Evolutionary conservation across 2,797 vertebrate genomes (phyloP), one percentile per base, ranked within the genome.

Genomic region (Sebastes vulpes): DNA sequence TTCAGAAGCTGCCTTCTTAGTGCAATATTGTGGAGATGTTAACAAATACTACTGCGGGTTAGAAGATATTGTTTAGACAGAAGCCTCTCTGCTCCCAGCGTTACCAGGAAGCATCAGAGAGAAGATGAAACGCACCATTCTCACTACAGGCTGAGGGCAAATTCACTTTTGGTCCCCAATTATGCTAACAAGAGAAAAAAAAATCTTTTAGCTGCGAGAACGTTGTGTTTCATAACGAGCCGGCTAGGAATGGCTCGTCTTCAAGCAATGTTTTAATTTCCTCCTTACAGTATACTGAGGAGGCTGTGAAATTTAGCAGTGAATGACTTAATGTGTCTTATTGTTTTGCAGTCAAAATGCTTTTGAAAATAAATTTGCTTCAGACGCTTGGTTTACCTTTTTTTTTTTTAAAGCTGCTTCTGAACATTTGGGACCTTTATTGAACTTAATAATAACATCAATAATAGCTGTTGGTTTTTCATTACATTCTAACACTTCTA

Each of bases 161-260:
- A 94, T 92, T 91, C 91, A 91, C 91, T 92, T 92, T 93, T 85
- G 86, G 87, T 93, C 80, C 77, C 93, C 92, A 95, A 95, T 96
- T 96, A 96, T 93, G 92, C 85, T 95, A 95, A 95, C 93, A 93
- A 95, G 93, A 92, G 82, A 66, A 85, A 84, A 91, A 90, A 90
- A 90, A 86, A 29, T 84, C 92, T 85, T 83, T 87, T 75, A 75
- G 81, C 90, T 87, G 72, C 65, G 64, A 91, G 86, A 90, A 72
- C 65, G 71, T 86, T 89, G 76, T 53, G 77, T 88, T 94, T 95
- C 85, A 83, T 91, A 94, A 93, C 58, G 74, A 93, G 90, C 86
- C 63, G 80, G 85, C 83, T 75, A 81, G 79, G 85, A 93, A 83
- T 73, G 65, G 79, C 72, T 70, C 74, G 82, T 92, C 86, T 91